Conservation (phyloP, 1,140 invertebrate genomes). For the Leptopilina clavipes region DNA sequence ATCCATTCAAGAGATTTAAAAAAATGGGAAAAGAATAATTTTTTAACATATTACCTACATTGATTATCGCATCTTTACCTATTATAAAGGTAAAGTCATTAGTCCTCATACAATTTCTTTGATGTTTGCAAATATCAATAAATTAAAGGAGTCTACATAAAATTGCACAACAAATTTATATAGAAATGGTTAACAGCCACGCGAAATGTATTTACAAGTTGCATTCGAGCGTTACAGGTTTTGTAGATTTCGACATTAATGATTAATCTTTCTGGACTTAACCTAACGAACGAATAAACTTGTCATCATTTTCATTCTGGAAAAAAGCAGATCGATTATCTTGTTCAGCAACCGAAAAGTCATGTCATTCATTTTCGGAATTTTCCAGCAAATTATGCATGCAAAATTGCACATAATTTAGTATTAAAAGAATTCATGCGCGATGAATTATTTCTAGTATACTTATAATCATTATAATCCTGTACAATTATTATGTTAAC, state of each 20-base stretch:
- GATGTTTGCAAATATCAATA: conserved; percentile 52
- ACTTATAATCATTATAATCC: background rate
- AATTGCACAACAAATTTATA: conserved; percentile 10
- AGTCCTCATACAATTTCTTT: background rate
- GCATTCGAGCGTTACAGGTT: conserved; percentile 37
- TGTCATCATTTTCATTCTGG: conserved; percentile 8
- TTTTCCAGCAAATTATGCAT: background rate
- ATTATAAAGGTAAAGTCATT: background rate
- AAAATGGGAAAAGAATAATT: no score
- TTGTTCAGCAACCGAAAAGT: background rate
- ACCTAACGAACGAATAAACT: conserved; percentile 7
- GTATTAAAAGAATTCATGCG: background rate
- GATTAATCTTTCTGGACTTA: conserved; percentile 45
- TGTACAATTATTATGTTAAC: no score
- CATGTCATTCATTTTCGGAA: conserved; percentile 7
- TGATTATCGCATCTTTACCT: background rate
- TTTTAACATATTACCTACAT: no score
- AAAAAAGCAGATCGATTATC: conserved; percentile 10
- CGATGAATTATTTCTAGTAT: background rate
- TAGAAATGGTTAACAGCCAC: conserved; percentile 1
- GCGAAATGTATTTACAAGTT: conserved; percentile 26
- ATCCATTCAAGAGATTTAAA: no score
- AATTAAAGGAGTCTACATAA: conserved; percentile 50
- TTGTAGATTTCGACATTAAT: conserved; percentile 42
- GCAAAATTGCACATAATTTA: background rate